Conservation (phyloP, 2,113 vertebrate species). For the Prinia subflava region DNA sequence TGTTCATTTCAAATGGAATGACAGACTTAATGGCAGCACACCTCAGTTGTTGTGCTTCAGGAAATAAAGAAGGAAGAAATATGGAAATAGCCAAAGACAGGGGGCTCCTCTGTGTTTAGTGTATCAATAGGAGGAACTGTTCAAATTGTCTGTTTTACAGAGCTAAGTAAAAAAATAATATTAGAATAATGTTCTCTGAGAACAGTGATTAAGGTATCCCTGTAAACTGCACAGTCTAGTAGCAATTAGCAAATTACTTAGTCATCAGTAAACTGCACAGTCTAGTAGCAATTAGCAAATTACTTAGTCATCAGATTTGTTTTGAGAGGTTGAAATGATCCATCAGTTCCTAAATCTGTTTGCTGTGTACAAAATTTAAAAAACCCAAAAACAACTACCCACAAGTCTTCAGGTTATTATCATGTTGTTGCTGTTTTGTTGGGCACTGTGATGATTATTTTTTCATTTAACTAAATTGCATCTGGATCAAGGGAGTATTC, state of each 20-base stretch:
- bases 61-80: not conserved
- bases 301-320: not conserved
- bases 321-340: not conserved
- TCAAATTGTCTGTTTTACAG: not conserved
- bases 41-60: not conserved
- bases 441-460: not conserved
- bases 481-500: not conserved
- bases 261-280: not conserved
- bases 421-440: not conserved
- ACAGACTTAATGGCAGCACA: not conserved
- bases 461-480: slow-evolving; percentile 14
- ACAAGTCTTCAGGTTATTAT: not conserved
- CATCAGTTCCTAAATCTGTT: not conserved
- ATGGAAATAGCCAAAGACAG: not conserved
- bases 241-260: slow-evolving; percentile 27
- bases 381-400: not conserved
- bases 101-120: not conserved
- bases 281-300: slow-evolving; percentile 22
- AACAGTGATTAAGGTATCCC: not conserved
- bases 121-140: not conserved
- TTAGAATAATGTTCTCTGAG: not conserved
- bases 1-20: not conserved
- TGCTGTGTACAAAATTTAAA: not conserved
- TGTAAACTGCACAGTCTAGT: not conserved
- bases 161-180: not conserved